These are phyloP conservation scores for Conus ventricosus DNA, from an alignment of 1,140 invertebrate species.

Conservation along the genomic window DNA sequence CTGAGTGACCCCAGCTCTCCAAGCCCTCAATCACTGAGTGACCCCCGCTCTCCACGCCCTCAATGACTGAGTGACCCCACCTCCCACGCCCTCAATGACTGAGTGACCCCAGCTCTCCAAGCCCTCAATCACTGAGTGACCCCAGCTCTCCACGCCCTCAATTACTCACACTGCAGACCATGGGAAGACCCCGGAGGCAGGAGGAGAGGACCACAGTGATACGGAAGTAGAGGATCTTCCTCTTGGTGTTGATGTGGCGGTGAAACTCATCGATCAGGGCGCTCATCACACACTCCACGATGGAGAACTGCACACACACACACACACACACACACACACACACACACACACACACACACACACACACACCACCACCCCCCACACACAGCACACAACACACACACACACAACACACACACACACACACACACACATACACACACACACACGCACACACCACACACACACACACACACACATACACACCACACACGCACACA, in stretches of 20 bases:
- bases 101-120: too few species aligned
- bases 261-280: slow-evolving; percentile 69
- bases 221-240: slow-evolving; percentile 61
- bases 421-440: not conserved
- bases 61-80: too few species aligned
- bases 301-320: slow-evolving; percentile 59
- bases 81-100: too few species aligned
- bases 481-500: too few species aligned
- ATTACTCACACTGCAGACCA: slow-evolving; percentile 81
- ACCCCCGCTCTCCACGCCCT: too few species aligned
- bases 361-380: not conserved
- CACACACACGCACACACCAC: too few species aligned
- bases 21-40: too few species aligned
- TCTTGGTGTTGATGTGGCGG: slow-evolving; percentile 42
- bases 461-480: too few species aligned
- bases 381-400: not conserved
- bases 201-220: slow-evolving; percentile 70
- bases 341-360: not conserved
- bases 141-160: too few species aligned
- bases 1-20: too few species aligned
- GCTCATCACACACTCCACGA: slow-evolving; percentile 70
- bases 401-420: not conserved
- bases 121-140: too few species aligned
- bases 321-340: too few species aligned
- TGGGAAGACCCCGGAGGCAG: slow-evolving; percentile 81